These are phyloP conservation scores for Echiichthys vipera DNA, from an alignment of 2,797 vertebrate genomes.

Conservation along the genomic window DNA sequence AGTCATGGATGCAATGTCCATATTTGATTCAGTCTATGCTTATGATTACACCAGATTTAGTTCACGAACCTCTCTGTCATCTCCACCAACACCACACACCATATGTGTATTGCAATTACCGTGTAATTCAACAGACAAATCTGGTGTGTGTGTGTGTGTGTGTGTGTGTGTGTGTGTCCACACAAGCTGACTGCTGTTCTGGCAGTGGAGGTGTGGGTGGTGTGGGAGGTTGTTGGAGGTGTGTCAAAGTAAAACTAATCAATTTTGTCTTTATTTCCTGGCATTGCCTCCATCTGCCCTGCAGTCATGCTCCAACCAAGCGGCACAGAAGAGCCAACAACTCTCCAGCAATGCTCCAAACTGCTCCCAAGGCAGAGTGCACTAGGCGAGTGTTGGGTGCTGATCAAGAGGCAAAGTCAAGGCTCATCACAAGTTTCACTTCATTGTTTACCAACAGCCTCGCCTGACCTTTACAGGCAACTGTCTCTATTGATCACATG, in stretches of 20 bases:
- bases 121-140: slow-evolving; percentile 27
- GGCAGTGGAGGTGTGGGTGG: not conserved
- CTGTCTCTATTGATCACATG: slow-evolving; percentile 73
- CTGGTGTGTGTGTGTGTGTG: slow-evolving; percentile 7
- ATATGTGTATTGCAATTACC: no score
- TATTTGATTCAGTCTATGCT: no score
- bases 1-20: no score
- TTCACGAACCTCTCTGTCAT: not conserved
- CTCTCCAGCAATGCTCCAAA: slow-evolving; percentile 33
- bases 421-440: slow-evolving; percentile 56
- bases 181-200: slow-evolving; percentile 13
- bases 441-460: slow-evolving; percentile 62
- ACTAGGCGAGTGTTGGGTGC: slow-evolving; percentile 9
- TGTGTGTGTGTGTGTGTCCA: slow-evolving; percentile 8
- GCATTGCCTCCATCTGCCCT: slow-evolving; percentile 46
- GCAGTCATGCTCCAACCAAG: slow-evolving; percentile 62
- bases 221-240: slow-evolving; percentile 29
- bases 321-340: slow-evolving; percentile 39
- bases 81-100: not conserved
- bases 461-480: slow-evolving; percentile 67
- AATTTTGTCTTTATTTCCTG: slow-evolving; percentile 73
- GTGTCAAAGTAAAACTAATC: slow-evolving; percentile 75
- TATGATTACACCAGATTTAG: not conserved
- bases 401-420: slow-evolving; percentile 57
- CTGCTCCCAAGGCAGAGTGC: slow-evolving; percentile 37